Percentiles rank a stretch among this genome's conserved stretches.
These are phyloP conservation scores for Antheraea mylitta DNA, from an alignment of 1,140 invertebrate genomes.

Conservation along the genomic window DNA sequence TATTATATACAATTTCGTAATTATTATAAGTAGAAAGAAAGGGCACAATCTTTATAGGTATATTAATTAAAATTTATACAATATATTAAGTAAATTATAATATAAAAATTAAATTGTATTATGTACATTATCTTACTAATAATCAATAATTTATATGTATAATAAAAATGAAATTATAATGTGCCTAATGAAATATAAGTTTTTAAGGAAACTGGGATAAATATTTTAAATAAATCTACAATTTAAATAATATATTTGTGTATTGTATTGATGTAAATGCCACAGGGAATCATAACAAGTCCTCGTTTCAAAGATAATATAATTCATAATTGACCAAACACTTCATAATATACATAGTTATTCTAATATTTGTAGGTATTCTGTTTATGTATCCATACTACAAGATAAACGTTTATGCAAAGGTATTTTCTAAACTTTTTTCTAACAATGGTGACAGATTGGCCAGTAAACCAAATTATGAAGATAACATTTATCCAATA, in stretches of 20 bases:
- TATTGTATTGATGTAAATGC: background rate
- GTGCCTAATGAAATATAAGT: conserved; percentile 18
- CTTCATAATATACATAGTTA: too few species aligned
- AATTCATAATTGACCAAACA: background rate
- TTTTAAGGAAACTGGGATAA: conserved; percentile 13
- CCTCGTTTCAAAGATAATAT: background rate
- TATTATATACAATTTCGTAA: too few species aligned
- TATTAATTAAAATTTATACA: conserved; percentile 3
- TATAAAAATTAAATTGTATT: background rate
- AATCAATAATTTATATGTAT: too few species aligned
- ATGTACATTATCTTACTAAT: background rate
- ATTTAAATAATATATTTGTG: background rate
- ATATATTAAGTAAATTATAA: conserved; percentile 11
- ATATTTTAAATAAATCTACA: background rate
- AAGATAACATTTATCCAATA: too few species aligned
- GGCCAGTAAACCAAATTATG: too few species aligned
- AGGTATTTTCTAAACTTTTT: too few species aligned
- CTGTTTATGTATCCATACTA: too few species aligned
- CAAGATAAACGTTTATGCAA: too few species aligned
- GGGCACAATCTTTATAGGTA: too few species aligned
- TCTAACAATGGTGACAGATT: too few species aligned
- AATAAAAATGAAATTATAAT: conserved; percentile 14
- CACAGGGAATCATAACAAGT: background rate
- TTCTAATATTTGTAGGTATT: too few species aligned
- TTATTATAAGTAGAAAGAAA: too few species aligned